Evolutionary conservation across 2,113 vertebrate species (phyloP).

Genomic region (Peromyscus leucopus): DNA sequence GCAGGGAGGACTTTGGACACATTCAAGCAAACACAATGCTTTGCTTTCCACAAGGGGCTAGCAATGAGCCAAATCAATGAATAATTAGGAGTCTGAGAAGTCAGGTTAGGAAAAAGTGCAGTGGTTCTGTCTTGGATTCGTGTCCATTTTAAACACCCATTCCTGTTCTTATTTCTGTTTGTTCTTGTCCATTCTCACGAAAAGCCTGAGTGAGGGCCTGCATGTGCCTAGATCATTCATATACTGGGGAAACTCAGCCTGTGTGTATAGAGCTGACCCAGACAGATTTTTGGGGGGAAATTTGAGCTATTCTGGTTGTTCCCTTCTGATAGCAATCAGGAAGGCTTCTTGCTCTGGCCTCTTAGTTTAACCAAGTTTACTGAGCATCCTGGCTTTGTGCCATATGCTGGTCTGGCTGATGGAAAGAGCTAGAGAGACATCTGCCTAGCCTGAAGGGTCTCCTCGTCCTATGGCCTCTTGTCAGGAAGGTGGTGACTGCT

Average conservation of each 20-base stretch:
- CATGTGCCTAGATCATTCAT: background rate
- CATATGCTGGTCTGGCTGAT: background rate
- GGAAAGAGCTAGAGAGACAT: background rate
- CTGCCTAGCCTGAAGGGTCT: background rate
- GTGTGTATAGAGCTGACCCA: background rate
- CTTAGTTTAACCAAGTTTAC: slow-evolving; percentile 23
- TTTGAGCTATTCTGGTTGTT: background rate
- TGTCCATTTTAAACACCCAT: background rate
- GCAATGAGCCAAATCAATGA: background rate
- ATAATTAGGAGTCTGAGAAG: background rate
- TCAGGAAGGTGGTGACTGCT: background rate
- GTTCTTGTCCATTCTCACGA: slow-evolving; percentile 31
- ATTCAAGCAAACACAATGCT: background rate
- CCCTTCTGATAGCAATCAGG: slow-evolving; percentile 9
- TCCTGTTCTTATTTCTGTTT: background rate
- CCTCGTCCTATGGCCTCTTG: background rate
- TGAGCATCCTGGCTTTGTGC: background rate
- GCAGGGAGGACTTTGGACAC: background rate
- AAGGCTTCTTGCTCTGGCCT: background rate
- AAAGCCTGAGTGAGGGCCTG: background rate
- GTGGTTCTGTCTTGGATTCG: background rate
- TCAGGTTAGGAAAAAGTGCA: background rate
- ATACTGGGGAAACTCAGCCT: background rate
- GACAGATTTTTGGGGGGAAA: background rate
- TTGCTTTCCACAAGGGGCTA: background rate